phyloP scores from a whole-genome alignment of 2,797 vertebrate genomes.

The Lateolabrax maculatus region DNA sequence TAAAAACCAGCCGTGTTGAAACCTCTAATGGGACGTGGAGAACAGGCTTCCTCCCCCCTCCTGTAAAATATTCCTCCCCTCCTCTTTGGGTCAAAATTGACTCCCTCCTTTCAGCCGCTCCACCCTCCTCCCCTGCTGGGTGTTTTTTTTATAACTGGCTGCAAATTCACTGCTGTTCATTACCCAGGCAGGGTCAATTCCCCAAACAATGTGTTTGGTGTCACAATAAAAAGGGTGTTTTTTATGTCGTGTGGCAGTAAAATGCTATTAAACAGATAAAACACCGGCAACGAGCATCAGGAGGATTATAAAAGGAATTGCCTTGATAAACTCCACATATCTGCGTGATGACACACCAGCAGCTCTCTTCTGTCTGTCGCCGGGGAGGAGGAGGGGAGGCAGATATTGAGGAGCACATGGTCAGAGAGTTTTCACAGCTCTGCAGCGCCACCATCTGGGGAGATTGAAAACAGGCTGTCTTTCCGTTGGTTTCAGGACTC shows the following conservation, averaged over 20 bases:
- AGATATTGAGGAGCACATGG: slow-evolving; percentile 53
- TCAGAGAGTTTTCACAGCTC: slow-evolving; percentile 31
- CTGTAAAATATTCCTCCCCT: slow-evolving; percentile 78
- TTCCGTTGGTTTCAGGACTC: not conserved
- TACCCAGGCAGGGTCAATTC: slow-evolving; percentile 83
- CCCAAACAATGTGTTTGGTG: slow-evolving; percentile 84
- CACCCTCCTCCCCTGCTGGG: slow-evolving; percentile 8
- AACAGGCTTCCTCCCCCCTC: slow-evolving; percentile 35
- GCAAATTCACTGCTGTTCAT: slow-evolving; percentile 86
- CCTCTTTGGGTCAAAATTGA: slow-evolving; percentile 71
- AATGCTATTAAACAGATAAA: slow-evolving; percentile 87
- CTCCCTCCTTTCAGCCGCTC: not conserved
- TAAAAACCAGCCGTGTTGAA: slow-evolving; percentile 45
- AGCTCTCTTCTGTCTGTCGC: slow-evolving; percentile 55
- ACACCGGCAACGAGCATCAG: slow-evolving; percentile 81
- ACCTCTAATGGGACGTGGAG: slow-evolving; percentile 35
- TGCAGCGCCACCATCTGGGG: slow-evolving; percentile 68
- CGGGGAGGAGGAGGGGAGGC: slow-evolving; percentile 33
- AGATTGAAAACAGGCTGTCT: not conserved
- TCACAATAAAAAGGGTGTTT: slow-evolving; percentile 83
- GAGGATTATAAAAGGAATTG: slow-evolving; percentile 86
- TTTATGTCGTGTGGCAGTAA: slow-evolving; percentile 81
- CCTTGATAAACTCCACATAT: slow-evolving; percentile 86
- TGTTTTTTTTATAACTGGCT: slow-evolving; percentile 60
- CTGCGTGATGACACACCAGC: slow-evolving; percentile 74